Evolutionary conservation across 2,113 vertebrate genomes (phyloP).

Genomic region (Gallinago media): DNA sequence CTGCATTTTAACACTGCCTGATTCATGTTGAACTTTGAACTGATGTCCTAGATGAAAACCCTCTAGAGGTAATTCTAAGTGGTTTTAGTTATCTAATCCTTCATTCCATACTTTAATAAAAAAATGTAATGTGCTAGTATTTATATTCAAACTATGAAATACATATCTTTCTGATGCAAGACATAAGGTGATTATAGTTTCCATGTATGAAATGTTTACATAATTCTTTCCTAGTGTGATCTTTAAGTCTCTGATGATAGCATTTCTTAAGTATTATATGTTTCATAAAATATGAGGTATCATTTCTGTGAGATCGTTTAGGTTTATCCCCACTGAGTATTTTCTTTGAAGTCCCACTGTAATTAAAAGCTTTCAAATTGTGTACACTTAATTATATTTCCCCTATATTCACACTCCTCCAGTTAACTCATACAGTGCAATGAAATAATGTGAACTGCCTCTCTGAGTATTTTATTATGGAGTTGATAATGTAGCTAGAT

Average conservation of each 20-base stretch:
- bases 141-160: neutral
- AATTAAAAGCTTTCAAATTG: slow-evolving; percentile 45
- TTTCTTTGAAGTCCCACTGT: neutral
- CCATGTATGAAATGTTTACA: neutral
- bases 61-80: neutral
- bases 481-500: neutral
- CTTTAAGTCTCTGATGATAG: neutral
- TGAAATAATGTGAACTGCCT: neutral
- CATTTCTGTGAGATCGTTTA: neutral
- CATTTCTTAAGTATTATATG: neutral
- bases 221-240: neutral
- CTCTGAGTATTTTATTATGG: neutral
- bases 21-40: neutral
- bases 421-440: neutral
- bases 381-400: neutral
- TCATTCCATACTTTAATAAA: neutral
- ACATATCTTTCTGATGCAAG: neutral
- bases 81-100: neutral
- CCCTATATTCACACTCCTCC: neutral
- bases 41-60: neutral
- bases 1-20: neutral
- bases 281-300: neutral
- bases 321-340: neutral
- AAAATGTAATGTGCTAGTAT: neutral
- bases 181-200: neutral